A percentile compares a stretch with the other conserved stretches of the same genome.
Conservation (phyloP, 2,888 invertebrate genomes). For the Epinotia demarniana region DNA sequence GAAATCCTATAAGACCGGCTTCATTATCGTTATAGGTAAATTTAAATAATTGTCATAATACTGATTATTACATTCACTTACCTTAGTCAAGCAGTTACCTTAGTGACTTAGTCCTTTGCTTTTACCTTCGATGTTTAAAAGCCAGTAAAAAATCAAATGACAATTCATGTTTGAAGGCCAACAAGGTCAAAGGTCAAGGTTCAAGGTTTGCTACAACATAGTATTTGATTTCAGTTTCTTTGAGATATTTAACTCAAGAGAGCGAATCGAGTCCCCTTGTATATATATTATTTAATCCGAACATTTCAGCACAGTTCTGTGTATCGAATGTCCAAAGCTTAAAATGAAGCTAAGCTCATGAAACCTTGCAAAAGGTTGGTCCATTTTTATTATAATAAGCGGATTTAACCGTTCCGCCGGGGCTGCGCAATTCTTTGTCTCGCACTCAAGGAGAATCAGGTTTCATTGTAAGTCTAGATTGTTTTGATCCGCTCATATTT, state of each 20-base stretch:
- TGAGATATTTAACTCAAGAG: neutral
- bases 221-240: neutral
- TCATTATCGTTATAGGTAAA: slow-evolving; percentile 13
- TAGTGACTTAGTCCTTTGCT: neutral
- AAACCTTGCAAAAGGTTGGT: slow-evolving; percentile 65
- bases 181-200: no score
- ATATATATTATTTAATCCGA: neutral
- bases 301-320: slow-evolving; percentile 13
- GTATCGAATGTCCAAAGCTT: slow-evolving; percentile 29
- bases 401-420: slow-evolving; percentile 64
- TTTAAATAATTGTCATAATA: slow-evolving; percentile 11
- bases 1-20: slow-evolving; percentile 4
- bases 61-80: neutral
- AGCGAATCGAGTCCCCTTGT: neutral
- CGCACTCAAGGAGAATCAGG: slow-evolving; percentile 65
- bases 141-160: neutral
- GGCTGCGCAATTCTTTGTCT: slow-evolving; percentile 54
- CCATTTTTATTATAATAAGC: slow-evolving; percentile 73
- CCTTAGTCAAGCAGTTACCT: slow-evolving; percentile 1
- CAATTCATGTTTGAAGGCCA: neutral
- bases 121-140: neutral
- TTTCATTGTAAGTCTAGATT: slow-evolving; percentile 78
- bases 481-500: slow-evolving; percentile 69
- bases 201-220: neutral
- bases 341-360: slow-evolving; percentile 47